Percentiles rank a stretch among this genome's conserved stretches.
Evolutionary conservation across 2,113 vertebrate genomes (phyloP).

Genomic region (Gyps fulvus): DNA sequence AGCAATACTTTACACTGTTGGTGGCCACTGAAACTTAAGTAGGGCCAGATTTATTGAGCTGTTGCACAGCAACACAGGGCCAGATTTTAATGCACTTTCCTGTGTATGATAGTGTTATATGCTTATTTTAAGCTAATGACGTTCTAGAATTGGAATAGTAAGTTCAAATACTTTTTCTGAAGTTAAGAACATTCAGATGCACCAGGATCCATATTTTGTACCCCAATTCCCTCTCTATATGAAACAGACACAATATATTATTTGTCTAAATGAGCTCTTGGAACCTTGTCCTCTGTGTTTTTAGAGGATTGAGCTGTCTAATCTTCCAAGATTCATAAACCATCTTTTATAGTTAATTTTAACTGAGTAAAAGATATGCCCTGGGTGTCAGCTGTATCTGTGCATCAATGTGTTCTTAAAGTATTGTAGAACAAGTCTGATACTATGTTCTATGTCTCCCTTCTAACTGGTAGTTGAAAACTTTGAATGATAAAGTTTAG

Average conservation of each 20-base stretch:
- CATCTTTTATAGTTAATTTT: neutral
- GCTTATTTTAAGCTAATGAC: neutral
- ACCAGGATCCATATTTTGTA: neutral
- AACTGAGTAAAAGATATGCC: neutral
- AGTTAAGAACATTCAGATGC: neutral
- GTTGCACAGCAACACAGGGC: neutral
- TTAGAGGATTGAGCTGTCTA: neutral
- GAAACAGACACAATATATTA: neutral
- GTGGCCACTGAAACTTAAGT: conserved; percentile 45
- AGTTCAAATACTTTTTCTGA: neutral
- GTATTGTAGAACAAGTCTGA: neutral
- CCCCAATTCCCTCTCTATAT: neutral
- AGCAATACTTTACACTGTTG: conserved; percentile 31
- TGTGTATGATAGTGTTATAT: neutral
- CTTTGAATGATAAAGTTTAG: neutral
- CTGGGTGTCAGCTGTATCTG: neutral
- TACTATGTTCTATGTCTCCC: neutral
- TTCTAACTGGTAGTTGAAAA: neutral
- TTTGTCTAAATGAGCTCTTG: neutral
- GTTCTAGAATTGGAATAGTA: neutral
- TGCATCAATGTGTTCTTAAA: neutral
- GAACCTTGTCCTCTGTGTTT: neutral
- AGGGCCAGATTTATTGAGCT: conserved; percentile 15
- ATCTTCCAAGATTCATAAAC: neutral
- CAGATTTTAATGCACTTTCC: neutral